Evolutionary conservation across 92 coral and sea anemone genomes (phyloP).

Genomic region (Zoanthus sansibaricus): DNA sequence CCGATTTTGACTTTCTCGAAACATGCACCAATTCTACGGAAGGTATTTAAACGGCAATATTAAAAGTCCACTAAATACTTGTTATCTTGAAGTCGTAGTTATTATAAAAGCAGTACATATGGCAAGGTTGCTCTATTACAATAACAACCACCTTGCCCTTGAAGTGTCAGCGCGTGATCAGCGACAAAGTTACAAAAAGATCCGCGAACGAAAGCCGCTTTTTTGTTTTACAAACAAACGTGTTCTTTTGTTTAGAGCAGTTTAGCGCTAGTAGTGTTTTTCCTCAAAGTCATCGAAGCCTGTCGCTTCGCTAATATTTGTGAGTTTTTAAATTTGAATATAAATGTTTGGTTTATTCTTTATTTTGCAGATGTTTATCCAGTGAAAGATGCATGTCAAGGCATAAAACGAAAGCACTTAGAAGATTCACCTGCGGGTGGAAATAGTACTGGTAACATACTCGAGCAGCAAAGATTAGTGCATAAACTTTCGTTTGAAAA

Average conservation of each 20-base stretch:
- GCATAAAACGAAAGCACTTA: conserved; percentile 66
- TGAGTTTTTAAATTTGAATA: conserved; percentile 30
- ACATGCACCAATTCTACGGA: conserved; percentile 74
- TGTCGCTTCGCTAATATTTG: conserved; percentile 41
- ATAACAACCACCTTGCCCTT: conserved; percentile 40
- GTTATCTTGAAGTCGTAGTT: conserved; percentile 25
- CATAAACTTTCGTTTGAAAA: conserved; percentile 93
- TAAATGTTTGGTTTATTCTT: conserved; percentile 56
- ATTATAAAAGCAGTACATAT: conserved; percentile 35
- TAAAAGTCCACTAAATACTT: conserved; percentile 17
- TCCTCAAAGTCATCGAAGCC: conserved; percentile 42
- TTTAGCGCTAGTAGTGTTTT: conserved; percentile 30
- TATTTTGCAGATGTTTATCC: conserved; percentile 72
- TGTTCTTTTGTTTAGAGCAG: conserved; percentile 39
- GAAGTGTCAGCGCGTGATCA: conserved; percentile 42
- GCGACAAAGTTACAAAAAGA: conserved; percentile 7
- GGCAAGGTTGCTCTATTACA: conserved; percentile 35
- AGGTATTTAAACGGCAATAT: conserved; percentile 66
- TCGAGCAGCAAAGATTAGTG: conserved; percentile 69
- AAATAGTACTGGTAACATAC: neutral
- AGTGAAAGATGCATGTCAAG: conserved; percentile 60
- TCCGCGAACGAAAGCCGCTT: conserved; percentile 21
- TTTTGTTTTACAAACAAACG: conserved; percentile 23
- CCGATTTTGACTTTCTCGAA: conserved; percentile 87
- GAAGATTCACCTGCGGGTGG: conserved; percentile 37